Percentiles rank a stretch among this genome's conserved stretches.
These are phyloP conservation scores for Rhea americana DNA, from an alignment of 2,113 vertebrate genomes.

Conservation along the genomic window DNA sequence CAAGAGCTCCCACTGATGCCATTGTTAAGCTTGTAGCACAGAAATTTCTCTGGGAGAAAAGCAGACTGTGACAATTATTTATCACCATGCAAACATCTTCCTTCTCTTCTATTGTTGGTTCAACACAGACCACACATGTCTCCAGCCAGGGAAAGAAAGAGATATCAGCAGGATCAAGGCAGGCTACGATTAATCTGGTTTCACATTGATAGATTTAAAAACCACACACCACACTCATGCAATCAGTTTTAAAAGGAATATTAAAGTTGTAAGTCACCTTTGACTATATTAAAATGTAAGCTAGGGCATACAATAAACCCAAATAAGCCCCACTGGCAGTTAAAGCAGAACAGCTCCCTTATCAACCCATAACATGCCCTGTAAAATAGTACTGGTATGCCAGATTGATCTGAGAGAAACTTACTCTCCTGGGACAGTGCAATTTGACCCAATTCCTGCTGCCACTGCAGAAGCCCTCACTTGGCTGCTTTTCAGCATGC, in stretches of 20 bases:
- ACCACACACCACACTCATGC: background rate
- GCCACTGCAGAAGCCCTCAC: slow-evolving; percentile 38
- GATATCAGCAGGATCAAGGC: slow-evolving; percentile 32
- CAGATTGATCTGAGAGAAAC: slow-evolving; percentile 58
- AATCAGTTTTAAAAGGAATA: slow-evolving; percentile 77
- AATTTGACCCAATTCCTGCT: slow-evolving; percentile 59
- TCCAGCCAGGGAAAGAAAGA: slow-evolving; percentile 47
- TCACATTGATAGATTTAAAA: slow-evolving; percentile 29
- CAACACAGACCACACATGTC: slow-evolving; percentile 44
- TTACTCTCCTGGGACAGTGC: slow-evolving; percentile 58
- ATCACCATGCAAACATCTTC: slow-evolving; percentile 57
- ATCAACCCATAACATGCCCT: slow-evolving; percentile 75
- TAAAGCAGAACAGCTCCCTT: slow-evolving; percentile 71
- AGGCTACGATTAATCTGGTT: slow-evolving; percentile 73
- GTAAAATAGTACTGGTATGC: slow-evolving; percentile 73
- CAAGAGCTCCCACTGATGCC: slow-evolving; percentile 60
- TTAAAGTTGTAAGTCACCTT: slow-evolving; percentile 79
- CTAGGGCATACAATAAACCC: slow-evolving; percentile 68
- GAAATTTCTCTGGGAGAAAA: slow-evolving; percentile 67
- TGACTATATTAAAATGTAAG: slow-evolving; percentile 77
- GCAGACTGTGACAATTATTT: slow-evolving; percentile 32
- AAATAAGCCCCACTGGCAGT: slow-evolving; percentile 74
- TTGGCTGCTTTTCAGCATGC: background rate
- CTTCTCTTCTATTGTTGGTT: slow-evolving; percentile 56
- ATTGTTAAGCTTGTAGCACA: slow-evolving; percentile 35